Evolutionary conservation across 2,888 invertebrate genomes (phyloP), one percentile per base, ranked within the genome.

Genomic region (Oxystoma pomonae): DNA sequence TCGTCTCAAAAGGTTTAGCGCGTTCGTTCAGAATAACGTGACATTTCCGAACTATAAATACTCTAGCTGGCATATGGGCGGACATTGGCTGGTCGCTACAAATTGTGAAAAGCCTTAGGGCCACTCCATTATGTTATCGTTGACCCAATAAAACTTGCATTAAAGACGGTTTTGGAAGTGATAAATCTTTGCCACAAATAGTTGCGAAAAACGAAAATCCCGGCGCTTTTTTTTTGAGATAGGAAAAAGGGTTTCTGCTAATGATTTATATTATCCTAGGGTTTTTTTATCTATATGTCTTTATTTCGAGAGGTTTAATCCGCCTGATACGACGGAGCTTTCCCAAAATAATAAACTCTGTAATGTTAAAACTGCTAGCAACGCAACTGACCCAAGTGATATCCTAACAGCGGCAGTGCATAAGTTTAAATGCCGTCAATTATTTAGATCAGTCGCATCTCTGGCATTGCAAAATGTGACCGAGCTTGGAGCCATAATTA

Each of bases 101-200:
- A 65, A 65, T 65, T 59, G 62, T 59, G 61, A 64, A 64, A 58
- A 60, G 64, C 64, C 64, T 64, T 60, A 57, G 51, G 20, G 17
- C 57, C 49, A 58, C 52, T 58, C 57, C 56, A 64, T 58, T 64
- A 64, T 58, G 35, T 35, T 35, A 58, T 61, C 61, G 61, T 56
- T 64, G 64, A 64, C 64, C 64, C 55, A 61, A 64, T 64, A 64
- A 64, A 64, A 64, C 20, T 59, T 20, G 59, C 64, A 58, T 64
- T 64, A 61, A 61, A 64, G 64, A 61, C 59, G 58, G 35, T 55
- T 61, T 61, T 59, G 50, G 59, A 64, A 22, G 57, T 55, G 16
- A 63, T 63, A 63, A 63, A 63, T 63, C 57, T 20, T 16, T 18
- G 22, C n/a, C 7, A 56, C 12, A 35, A 35, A 35, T 35, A 35